A percentile compares a stretch with the other conserved stretches of the same genome.
Conservation (phyloP, 2,797 vertebrate species). For the Denticeps clupeoides region DNA sequence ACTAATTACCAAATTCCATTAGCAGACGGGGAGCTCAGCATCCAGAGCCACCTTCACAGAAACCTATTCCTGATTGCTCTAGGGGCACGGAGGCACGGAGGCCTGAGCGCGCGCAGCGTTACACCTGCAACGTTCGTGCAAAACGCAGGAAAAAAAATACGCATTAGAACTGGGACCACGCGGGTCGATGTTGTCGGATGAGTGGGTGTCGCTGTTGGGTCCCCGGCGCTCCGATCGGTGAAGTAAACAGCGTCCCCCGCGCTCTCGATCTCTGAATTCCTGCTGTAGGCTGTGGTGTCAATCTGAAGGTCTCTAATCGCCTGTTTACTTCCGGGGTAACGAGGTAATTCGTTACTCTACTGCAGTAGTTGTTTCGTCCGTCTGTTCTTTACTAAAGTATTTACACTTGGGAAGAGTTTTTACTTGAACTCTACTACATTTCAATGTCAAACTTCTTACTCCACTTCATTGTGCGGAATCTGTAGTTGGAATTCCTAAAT, state of each 20-base stretch:
- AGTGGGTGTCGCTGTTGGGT: not conserved
- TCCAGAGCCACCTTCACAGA: conserved; percentile 15
- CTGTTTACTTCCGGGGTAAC: not conserved
- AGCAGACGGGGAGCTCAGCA: conserved; percentile 26
- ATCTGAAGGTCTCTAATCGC: not conserved
- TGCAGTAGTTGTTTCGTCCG: too few species aligned
- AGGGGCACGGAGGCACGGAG: conserved; percentile 25
- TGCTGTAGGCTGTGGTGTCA: not conserved
- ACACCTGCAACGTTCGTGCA: too few species aligned
- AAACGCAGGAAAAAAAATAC: too few species aligned
- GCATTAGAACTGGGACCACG: too few species aligned
- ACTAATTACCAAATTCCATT: conserved; percentile 35
- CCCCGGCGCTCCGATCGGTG: not conserved
- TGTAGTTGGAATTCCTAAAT: too few species aligned
- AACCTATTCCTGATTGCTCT: conserved; percentile 18
- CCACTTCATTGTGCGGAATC: too few species aligned
- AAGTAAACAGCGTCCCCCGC: not conserved
- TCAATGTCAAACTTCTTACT: too few species aligned
- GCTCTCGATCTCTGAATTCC: not conserved
- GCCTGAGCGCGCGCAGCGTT: too few species aligned
- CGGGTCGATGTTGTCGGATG: not conserved
- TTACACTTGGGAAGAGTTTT: too few species aligned
- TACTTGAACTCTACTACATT: too few species aligned
- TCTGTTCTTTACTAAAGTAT: too few species aligned
- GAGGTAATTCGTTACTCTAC: too few species aligned